Evolutionary conservation across 2,888 invertebrate species (phyloP).

Genomic region (Sceliomorpha sp.): DNA sequence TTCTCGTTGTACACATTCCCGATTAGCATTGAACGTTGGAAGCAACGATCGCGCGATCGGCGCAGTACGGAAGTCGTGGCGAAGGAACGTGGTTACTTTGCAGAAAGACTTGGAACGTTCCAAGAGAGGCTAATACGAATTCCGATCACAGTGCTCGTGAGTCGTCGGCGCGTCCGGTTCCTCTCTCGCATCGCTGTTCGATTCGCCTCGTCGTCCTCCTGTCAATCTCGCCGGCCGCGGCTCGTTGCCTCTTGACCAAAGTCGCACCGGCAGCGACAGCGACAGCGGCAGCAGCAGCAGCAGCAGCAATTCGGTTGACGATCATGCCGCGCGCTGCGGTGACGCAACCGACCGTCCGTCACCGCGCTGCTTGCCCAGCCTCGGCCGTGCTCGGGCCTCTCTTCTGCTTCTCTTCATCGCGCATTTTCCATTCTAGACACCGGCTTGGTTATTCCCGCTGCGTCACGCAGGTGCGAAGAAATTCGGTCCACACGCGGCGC

Average conservation of each 20-base stretch:
- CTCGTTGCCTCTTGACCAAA: slow-evolving; percentile 14
- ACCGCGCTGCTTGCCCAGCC: slow-evolving; percentile 1
- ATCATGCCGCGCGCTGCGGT: slow-evolving; percentile 4
- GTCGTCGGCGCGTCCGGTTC: slow-evolving; percentile 65
- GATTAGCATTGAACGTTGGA: too few species aligned
- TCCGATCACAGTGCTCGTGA: slow-evolving; percentile 63
- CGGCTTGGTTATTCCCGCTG: slow-evolving; percentile 48
- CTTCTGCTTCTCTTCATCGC: slow-evolving; percentile 33
- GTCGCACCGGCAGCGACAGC: too few species aligned
- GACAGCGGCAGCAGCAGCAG: too few species aligned
- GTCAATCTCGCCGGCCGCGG: slow-evolving; percentile 28
- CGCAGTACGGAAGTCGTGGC: slow-evolving; percentile 36
- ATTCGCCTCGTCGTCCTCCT: slow-evolving; percentile 22
- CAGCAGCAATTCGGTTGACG: too few species aligned
- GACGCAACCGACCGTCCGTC: slow-evolving; percentile 13
- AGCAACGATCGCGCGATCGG: too few species aligned
- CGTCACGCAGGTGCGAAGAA: slow-evolving; percentile 56
- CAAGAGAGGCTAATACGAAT: slow-evolving; percentile 57
- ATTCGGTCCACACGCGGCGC: slow-evolving; percentile 49
- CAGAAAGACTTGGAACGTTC: slow-evolving; percentile 31
- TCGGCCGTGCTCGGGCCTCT: slow-evolving; percentile 13
- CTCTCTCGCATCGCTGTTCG: slow-evolving; percentile 34
- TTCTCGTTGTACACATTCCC: too few species aligned
- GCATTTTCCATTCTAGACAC: slow-evolving; percentile 53
- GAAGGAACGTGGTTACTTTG: slow-evolving; percentile 42